Evolutionary conservation across 2,888 invertebrate genomes (phyloP).

Genomic region (Julus scandinavius): DNA sequence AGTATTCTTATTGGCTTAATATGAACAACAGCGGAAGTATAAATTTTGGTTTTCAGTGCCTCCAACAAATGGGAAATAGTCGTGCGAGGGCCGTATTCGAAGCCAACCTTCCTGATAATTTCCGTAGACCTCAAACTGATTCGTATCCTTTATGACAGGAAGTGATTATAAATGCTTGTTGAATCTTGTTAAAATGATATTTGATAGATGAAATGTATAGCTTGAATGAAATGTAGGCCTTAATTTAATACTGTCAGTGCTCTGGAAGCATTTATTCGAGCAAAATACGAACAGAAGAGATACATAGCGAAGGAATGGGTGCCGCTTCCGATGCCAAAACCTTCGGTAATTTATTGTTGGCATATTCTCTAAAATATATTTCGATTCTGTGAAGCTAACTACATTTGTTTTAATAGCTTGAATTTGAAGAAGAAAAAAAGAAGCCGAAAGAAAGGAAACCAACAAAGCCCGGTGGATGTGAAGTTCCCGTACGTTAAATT

Average conservation of each 20-base stretch:
- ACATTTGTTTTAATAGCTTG: conserved; percentile 39
- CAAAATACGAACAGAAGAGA: conserved; percentile 98
- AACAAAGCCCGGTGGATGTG: background rate
- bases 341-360: conserved; percentile 64
- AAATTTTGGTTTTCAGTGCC: conserved; percentile 70
- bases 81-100: conserved; percentile 96
- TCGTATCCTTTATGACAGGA: conserved; percentile 69
- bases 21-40: too few relatives aligned
- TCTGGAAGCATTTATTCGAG: conserved; percentile 94
- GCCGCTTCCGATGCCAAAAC: conserved; percentile 84
- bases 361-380: background rate
- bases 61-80: conserved; percentile 99
- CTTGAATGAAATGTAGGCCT: background rate
- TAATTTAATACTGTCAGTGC: conserved; percentile 63
- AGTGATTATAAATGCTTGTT: background rate
- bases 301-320: conserved; percentile 98
- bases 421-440: conserved; percentile 54
- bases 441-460: conserved; percentile 51
- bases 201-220: too few relatives aligned
- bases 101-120: conserved; percentile 94
- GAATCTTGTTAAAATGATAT: too few relatives aligned
- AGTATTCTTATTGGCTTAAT: too few relatives aligned
- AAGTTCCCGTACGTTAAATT: conserved; percentile 39
- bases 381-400: conserved; percentile 57
- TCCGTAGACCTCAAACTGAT: conserved; percentile 94